phyloP scores from a whole-genome alignment of 1,140 invertebrate species.

The Muscidifurax raptorellus region DNA sequence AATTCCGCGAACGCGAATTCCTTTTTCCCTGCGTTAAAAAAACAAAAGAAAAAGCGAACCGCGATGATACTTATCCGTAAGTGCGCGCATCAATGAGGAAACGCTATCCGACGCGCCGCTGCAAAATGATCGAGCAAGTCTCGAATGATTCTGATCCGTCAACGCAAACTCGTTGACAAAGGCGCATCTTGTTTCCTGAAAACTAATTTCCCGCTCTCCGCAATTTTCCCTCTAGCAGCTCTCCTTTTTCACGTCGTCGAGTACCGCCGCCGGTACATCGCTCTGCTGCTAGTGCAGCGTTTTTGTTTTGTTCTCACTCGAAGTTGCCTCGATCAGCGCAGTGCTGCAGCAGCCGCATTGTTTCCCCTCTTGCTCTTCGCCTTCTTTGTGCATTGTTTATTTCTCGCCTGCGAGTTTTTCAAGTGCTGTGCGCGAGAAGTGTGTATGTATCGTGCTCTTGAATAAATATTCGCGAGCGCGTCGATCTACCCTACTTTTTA shows the following conservation, averaged over 20 bases:
- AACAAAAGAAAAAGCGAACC: too few species aligned
- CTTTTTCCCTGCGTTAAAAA: too few species aligned
- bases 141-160: constrained; percentile 31
- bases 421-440: background rate
- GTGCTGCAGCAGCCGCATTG: constrained; percentile 2
- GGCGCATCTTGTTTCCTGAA: constrained; percentile 14
- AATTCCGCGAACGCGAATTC: too few species aligned
- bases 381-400: constrained; percentile 19
- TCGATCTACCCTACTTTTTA: constrained; percentile 28
- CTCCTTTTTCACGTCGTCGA: constrained; percentile 3
- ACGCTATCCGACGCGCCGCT: too few species aligned
- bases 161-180: constrained; percentile 33
- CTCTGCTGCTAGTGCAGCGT: background rate
- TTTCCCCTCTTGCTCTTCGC: constrained; percentile 18
- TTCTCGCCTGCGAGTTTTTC: background rate
- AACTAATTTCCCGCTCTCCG: constrained; percentile 38
- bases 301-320: background rate
- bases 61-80: background rate
- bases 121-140: constrained; percentile 26
- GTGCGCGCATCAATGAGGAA: background rate
- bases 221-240: constrained; percentile 1
- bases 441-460: constrained; percentile 23
- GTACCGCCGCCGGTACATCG: background rate
- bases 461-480: constrained; percentile 36
- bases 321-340: constrained; percentile 36